Conservation (phyloP, 2,113 vertebrate species). For the Pseudopodoces humilis region DNA sequence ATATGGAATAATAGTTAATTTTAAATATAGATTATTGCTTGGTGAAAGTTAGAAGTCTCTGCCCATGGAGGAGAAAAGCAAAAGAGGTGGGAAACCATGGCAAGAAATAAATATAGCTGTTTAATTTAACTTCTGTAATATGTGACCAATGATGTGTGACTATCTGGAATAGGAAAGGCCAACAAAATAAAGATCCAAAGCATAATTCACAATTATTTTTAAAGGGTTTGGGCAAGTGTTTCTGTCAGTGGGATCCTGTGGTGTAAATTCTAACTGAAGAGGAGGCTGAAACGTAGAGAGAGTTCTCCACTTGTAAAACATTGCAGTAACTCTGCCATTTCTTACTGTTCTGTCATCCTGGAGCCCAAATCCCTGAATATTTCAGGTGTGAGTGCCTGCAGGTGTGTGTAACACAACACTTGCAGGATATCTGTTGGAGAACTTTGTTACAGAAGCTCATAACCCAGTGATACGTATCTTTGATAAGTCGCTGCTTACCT, state of each 20-base stretch:
- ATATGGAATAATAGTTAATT: background rate
- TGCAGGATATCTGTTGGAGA: background rate
- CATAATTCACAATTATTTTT: background rate
- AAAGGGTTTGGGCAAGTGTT: background rate
- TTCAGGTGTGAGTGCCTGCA: background rate
- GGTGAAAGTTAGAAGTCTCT: background rate
- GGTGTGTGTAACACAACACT: background rate
- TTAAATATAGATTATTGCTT: background rate
- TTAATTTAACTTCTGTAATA: background rate
- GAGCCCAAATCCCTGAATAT: background rate
- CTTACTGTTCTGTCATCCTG: background rate
- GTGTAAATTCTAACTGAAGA: background rate
- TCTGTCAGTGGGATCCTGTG: background rate
- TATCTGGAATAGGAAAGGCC: background rate
- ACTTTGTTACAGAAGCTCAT: fast-evolving
- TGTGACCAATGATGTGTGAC: background rate
- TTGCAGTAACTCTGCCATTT: background rate
- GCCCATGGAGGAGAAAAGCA: background rate
- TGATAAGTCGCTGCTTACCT: background rate
- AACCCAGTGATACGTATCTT: background rate
- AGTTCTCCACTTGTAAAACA: background rate
- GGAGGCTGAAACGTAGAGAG: background rate
- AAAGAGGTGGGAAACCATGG: background rate
- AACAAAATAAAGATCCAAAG: background rate
- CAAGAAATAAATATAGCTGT: background rate